phyloP scores from a whole-genome alignment of 2,113 vertebrate species.

The Carassius gibelio region DNA sequence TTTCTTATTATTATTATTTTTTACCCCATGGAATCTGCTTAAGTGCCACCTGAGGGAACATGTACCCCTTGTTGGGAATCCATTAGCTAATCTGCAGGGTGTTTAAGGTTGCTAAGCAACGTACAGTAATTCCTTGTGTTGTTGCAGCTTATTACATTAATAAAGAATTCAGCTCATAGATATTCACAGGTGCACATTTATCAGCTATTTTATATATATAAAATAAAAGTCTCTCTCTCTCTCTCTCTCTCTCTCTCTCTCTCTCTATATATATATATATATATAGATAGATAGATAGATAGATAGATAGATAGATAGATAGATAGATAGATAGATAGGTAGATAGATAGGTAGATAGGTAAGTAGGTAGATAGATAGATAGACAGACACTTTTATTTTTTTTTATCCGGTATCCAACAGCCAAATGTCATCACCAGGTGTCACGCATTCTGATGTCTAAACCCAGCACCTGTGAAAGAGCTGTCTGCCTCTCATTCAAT shows the following conservation, averaged over 20 bases:
- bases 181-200: not conserved
- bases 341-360: too few species aligned
- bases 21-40: not conserved
- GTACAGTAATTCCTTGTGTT: not conserved
- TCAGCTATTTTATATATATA: not conserved
- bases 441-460: not conserved
- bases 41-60: not conserved
- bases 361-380: too few species aligned
- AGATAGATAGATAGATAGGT: too few species aligned
- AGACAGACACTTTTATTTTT: not conserved
- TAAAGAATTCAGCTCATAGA: not conserved
- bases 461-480: not conserved
- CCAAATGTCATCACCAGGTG: slow-evolving; percentile 11
- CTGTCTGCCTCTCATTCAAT: slow-evolving; percentile 11
- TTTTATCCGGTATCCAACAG: not conserved
- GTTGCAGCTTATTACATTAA: not conserved
- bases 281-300: too few species aligned
- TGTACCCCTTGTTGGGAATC: not conserved
- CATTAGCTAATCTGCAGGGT: not conserved
- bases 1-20: not conserved
- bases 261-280: not conserved
- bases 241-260: too few species aligned
- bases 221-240: too few species aligned
- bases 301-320: too few species aligned
- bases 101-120: not conserved